Base-by-base conservation (phyloP, 1,140 invertebrate species). In the Cephus cinctus region DNA sequence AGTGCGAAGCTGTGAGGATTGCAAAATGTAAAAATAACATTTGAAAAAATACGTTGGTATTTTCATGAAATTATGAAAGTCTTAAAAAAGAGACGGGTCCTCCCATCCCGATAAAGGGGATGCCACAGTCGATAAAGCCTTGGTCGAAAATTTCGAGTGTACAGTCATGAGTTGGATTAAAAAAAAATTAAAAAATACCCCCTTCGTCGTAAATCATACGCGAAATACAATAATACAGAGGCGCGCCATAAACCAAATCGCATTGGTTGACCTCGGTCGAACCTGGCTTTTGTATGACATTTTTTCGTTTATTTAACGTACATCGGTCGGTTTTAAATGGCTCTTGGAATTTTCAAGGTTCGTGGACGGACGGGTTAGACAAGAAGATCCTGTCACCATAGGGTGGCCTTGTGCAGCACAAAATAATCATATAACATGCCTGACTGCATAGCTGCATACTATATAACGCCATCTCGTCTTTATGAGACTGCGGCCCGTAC, bases 341-440 rank as follows among this genome's bases (percentile, higher is more conserved):
- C 25, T 53, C 54, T 50, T 41, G 27, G 50, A 35, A 20, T 58
- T 59, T 57, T 62, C 21, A 36, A 25, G 47, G 30, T 50, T 52
- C 27, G 54, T 50, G 41, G 38, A 11, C 38, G 52, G 55, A 56
- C 43, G 51, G 35, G 39, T 41, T 34, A 56, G 36, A 60, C 45
- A 41, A 35, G 44, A 27, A 36, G 54, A 43, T 46, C 47, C 53
- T 51, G 51, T 62, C 50, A 55, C 50, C 43, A 34, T 57, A 52
- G 57, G 57, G 57, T 57, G 66, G 60, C 60, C 55, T 69, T 66
- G 62, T 57, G 48, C 44, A 52, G 49, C 52, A 61, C 57, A 48
- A 69, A 69, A 68, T 71, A 69, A 71, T 71, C 65, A 64, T 61
- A 65, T 50, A 61, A 56, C 59, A 59, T 59, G 57, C 59, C 50